Evolutionary conservation across 2,113 vertebrate species (phyloP).

Genomic region (Cynopterus brachyotis): DNA sequence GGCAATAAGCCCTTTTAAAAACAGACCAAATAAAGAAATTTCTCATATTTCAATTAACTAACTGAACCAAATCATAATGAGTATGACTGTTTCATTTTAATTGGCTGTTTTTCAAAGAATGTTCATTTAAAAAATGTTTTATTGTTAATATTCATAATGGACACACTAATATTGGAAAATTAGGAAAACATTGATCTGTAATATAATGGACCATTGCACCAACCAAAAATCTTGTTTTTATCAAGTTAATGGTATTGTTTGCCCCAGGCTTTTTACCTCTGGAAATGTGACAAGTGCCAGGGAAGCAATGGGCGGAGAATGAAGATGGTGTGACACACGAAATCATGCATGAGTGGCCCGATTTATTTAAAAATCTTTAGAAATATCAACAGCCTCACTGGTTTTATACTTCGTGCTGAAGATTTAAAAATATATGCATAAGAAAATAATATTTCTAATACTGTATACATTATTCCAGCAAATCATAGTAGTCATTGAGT

Average conservation of each 20-base stretch:
- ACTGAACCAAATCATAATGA: neutral
- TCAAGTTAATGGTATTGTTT: neutral
- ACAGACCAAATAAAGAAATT: constrained; percentile 63
- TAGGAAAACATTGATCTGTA: constrained; percentile 12
- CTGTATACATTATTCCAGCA: neutral
- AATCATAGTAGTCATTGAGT: neutral
- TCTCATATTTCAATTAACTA: constrained; percentile 69
- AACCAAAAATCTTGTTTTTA: neutral
- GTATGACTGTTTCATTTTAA: constrained; percentile 15
- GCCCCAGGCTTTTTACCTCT: neutral
- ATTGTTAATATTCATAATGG: constrained; percentile 60
- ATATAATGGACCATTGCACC: neutral
- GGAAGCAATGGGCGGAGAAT: neutral
- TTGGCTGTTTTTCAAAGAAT: constrained; percentile 19
- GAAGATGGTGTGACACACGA: neutral
- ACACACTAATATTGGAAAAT: constrained; percentile 35
- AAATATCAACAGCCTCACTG: neutral
- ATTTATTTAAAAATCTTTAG: neutral
- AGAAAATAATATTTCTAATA: neutral
- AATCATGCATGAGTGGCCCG: neutral
- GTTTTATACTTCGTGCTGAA: neutral
- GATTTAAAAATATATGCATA: neutral
- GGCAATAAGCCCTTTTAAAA: constrained; percentile 63
- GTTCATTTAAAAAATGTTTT: constrained; percentile 36
- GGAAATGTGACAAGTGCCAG: neutral